Conservation (phyloP, 2,113 vertebrate genomes). For the Saccopteryx bilineata region DNA sequence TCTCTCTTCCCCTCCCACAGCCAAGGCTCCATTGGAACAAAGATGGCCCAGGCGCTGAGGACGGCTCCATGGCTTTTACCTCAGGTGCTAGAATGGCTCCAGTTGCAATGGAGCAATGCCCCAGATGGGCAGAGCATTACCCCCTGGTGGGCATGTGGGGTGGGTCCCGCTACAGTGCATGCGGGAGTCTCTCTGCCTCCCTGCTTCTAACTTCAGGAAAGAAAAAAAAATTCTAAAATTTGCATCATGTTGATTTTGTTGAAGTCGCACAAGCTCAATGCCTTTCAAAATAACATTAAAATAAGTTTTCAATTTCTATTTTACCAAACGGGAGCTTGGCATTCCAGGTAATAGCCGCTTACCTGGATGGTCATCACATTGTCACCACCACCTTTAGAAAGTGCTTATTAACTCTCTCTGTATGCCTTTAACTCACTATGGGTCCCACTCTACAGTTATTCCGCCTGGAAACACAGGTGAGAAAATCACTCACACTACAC, state of each 20-base stretch:
- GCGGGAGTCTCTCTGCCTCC: too few species aligned
- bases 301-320: not conserved
- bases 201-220: too few species aligned
- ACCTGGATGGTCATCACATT: not conserved
- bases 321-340: not conserved
- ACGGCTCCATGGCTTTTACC: too few species aligned
- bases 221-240: not conserved
- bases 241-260: not conserved
- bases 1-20: too few species aligned
- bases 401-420: not conserved
- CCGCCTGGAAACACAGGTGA: not conserved
- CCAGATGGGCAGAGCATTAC: too few species aligned
- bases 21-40: too few species aligned
- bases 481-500: not conserved
- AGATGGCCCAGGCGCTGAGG: too few species aligned
- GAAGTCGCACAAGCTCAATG: not conserved
- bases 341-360: not conserved
- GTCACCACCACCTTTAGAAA: not conserved
- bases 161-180: too few species aligned
- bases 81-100: too few species aligned
- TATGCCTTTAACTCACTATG: not conserved
- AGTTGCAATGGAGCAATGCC: too few species aligned
- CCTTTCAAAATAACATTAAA: slow-evolving; percentile 21
- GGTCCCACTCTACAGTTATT: not conserved
- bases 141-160: too few species aligned